Evolutionary conservation across 2,888 invertebrate genomes (phyloP).

Genomic region (Melinaea menophilus): DNA sequence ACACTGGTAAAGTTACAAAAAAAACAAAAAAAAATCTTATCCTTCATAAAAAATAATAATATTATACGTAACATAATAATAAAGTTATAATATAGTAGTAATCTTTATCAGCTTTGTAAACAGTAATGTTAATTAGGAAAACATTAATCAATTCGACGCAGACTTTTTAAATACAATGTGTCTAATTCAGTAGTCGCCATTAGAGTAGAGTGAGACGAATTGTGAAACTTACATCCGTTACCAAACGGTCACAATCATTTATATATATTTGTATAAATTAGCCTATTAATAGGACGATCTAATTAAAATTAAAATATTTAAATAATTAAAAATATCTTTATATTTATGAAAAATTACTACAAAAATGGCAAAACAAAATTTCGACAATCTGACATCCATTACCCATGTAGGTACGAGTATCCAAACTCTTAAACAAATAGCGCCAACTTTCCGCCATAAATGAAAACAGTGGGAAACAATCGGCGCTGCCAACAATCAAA

Average conservation of each 20-base stretch:
- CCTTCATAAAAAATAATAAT: too few relatives aligned
- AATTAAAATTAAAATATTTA: too few relatives aligned
- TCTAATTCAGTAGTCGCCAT: conserved; percentile 27
- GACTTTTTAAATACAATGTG: conserved; percentile 15
- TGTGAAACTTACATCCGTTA: conserved; percentile 56
- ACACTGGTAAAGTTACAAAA: too few relatives aligned
- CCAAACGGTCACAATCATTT: background rate
- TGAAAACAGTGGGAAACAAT: conserved; percentile 47
- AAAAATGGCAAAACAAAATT: conserved; percentile 1
- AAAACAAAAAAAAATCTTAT: too few relatives aligned
- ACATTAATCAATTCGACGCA: background rate
- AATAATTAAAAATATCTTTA: too few relatives aligned
- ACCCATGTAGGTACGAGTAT: conserved; percentile 4
- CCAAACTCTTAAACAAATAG: conserved; percentile 25
- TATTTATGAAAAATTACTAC: background rate
- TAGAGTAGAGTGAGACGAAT: conserved; percentile 48
- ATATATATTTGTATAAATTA: background rate
- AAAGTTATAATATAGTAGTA: too few relatives aligned
- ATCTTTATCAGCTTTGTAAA: too few relatives aligned
- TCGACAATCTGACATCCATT: background rate
- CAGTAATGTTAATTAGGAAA: too few relatives aligned
- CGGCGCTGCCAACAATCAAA: conserved; percentile 45
- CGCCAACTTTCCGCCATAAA: conserved; percentile 33
- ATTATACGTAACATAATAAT: too few relatives aligned
- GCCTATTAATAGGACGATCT: too few relatives aligned